These are phyloP conservation scores for Laothoe populi DNA, from an alignment of 2,888 invertebrate genomes.

Conservation along the genomic window DNA sequence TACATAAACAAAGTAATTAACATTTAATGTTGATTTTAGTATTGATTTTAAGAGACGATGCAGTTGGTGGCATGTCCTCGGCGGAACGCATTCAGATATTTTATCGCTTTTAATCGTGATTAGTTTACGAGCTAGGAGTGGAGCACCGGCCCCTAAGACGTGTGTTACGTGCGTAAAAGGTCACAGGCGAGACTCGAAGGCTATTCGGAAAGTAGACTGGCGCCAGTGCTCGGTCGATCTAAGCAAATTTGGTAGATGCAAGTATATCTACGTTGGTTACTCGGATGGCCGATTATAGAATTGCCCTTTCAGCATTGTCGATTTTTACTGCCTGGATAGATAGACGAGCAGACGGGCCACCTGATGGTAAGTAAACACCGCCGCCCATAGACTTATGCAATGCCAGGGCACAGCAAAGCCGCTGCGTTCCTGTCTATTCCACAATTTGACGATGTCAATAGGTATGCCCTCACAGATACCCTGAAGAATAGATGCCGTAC, in stretches of 20 bases:
- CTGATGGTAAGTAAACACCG: too few species aligned
- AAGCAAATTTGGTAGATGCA: constrained; percentile 75
- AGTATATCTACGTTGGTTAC: constrained; percentile 26
- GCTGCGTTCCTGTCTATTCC: too few species aligned
- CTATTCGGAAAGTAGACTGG: constrained; percentile 82
- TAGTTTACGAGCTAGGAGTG: constrained; percentile 64
- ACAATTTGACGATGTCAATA: too few species aligned
- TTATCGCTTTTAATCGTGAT: constrained; percentile 39
- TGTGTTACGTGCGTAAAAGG: constrained; percentile 76
- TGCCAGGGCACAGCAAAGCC: too few species aligned
- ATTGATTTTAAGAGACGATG: constrained; percentile 10
- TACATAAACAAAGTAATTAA: neutral
- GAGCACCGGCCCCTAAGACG: constrained; percentile 58
- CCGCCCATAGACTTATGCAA: too few species aligned
- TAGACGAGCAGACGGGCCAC: too few species aligned
- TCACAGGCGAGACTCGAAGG: constrained; percentile 82
- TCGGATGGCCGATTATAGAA: constrained; percentile 22
- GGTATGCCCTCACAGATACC: too few species aligned
- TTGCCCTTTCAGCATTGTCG: neutral
- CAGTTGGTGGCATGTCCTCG: neutral
- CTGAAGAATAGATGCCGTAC: too few species aligned
- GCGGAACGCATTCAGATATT: constrained; percentile 13
- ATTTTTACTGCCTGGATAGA: too few species aligned
- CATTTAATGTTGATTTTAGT: constrained; percentile 5
- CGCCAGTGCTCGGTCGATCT: constrained; percentile 65